Conservation (phyloP, 2,797 vertebrate species). For the Borostomias antarcticus region DNA sequence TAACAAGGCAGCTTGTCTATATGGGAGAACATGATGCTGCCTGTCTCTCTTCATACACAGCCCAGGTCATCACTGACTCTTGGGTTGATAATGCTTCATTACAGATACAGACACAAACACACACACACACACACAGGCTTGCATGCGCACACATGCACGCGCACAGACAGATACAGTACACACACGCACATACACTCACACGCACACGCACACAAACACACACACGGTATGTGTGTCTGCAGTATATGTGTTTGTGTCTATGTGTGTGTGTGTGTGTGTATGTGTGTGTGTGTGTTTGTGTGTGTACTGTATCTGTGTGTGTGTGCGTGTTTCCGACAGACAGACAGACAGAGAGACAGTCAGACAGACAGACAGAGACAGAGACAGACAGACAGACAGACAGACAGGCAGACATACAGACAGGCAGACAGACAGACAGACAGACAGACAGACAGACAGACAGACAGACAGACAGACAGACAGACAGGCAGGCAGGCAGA, state of each 20-base stretch:
- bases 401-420: too few relatives aligned
- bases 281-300: conserved; percentile 4
- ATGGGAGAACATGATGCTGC: not conserved
- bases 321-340: not conserved
- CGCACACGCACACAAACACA: not conserved
- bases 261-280: conserved; percentile 3
- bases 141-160: not conserved
- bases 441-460: too few relatives aligned
- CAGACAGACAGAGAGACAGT: not conserved
- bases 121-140: not conserved
- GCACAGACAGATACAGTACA: not conserved
- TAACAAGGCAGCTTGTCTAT: not conserved
- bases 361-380: too few relatives aligned
- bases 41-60: not conserved
- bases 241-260: conserved; percentile 15
- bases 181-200: conserved; percentile 6
- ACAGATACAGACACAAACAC: not conserved
- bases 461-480: too few relatives aligned
- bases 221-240: conserved; percentile 18
- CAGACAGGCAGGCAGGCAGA: not conserved
- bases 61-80: too few relatives aligned
- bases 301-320: conserved; percentile 2
- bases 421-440: too few relatives aligned
- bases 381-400: too few relatives aligned
- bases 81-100: too few relatives aligned